Evolutionary conservation across 2,797 vertebrate species (phyloP).

Genomic region (Meriones psammophilus): DNA sequence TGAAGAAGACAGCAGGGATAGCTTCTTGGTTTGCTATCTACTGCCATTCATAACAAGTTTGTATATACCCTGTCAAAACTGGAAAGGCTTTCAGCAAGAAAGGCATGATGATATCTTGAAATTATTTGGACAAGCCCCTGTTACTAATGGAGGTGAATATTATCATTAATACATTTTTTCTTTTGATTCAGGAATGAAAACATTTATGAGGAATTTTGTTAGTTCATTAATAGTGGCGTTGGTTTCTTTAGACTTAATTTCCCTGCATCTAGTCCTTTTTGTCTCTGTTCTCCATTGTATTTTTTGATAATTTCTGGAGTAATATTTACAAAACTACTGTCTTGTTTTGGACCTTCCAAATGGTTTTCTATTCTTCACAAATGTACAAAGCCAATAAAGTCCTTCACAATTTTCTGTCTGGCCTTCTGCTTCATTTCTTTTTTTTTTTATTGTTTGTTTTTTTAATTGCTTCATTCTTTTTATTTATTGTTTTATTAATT

Average conservation of each 20-base stretch:
- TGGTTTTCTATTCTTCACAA: neutral
- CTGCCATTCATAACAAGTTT: slow-evolving; percentile 49
- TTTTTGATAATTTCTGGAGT: slow-evolving; percentile 38
- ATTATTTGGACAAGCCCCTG: slow-evolving; percentile 16
- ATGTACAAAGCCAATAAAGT: slow-evolving; percentile 23
- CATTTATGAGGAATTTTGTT: neutral
- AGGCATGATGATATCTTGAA: neutral
- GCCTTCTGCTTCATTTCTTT: neutral
- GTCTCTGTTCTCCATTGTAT: neutral
- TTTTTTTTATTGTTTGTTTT: too few relatives aligned
- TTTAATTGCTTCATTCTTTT: neutral
- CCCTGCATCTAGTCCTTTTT: neutral
- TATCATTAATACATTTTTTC: neutral
- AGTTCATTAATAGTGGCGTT: slow-evolving; percentile 1
- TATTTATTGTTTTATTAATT: too few relatives aligned
- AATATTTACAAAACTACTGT: slow-evolving; percentile 1
- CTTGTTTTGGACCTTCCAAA: neutral
- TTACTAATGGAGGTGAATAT: neutral
- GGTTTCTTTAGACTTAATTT: slow-evolving; percentile 35
- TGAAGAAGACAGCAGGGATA: neutral
- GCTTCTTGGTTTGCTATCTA: slow-evolving; percentile 34
- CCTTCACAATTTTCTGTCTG: neutral
- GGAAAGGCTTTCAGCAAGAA: slow-evolving; percentile 13
- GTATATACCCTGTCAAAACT: neutral
- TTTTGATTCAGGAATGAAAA: slow-evolving; percentile 50